Percentiles rank a stretch among this genome's conserved stretches.
Conservation (phyloP, 2,113 vertebrate species). For the Indicator maculatus region DNA sequence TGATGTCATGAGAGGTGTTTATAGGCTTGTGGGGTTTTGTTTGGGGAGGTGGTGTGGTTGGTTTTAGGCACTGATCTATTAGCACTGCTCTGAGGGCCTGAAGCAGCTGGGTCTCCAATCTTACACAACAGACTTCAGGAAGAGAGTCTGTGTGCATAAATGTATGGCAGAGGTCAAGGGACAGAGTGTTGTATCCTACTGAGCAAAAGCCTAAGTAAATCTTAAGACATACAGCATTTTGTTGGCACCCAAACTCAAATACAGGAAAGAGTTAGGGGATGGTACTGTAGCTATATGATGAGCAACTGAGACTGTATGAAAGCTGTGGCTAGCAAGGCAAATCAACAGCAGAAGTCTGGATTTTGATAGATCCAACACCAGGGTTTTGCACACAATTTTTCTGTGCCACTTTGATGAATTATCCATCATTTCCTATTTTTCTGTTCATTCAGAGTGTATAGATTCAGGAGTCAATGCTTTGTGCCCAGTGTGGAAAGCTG, state of each 20-base stretch:
- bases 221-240: background rate
- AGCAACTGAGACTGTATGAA: background rate
- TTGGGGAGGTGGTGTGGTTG: fast-evolving
- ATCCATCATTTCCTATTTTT: background rate
- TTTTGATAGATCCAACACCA: background rate
- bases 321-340: background rate
- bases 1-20: background rate
- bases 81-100: background rate
- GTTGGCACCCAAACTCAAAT: background rate
- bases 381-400: background rate
- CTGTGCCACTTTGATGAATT: background rate
- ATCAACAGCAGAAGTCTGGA: background rate
- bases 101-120: background rate
- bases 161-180: background rate
- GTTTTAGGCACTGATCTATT: background rate
- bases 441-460: background rate
- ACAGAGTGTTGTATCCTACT: background rate
- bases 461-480: background rate
- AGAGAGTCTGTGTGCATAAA: background rate
- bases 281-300: background rate
- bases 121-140: background rate
- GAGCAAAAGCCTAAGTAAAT: background rate
- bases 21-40: background rate
- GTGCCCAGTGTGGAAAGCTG: background rate
- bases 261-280: background rate